Evolutionary conservation across 2,888 invertebrate species (phyloP), one percentile per base, ranked within the genome.

Genomic region (Hermaeophaga mercurialis): DNA sequence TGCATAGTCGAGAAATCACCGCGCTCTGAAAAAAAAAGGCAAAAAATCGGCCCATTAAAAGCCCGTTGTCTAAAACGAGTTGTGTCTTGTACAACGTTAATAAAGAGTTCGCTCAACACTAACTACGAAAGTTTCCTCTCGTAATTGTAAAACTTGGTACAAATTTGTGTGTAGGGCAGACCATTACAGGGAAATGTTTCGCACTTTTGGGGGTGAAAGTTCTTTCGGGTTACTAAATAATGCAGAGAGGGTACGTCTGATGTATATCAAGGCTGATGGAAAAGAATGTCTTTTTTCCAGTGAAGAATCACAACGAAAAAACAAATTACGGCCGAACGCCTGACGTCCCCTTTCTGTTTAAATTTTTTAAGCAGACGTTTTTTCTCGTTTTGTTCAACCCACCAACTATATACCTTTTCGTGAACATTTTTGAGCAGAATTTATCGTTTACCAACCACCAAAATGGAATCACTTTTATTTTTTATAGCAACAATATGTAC

Each of bases 101-200:
- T 70, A 68, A 64, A 69, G 61, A 68, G 66, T 68, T 70, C 68
- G 72, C 68, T 69, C 67, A 70, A 70, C 71, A 65, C 70, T 74
- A 75, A 75, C 71, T 72, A 73, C 72, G 66, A 73, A 75, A 75
- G 68, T 73, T 74, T 65, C 62, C 31, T 49, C 24, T 67, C 67
- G 73, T 75, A 75, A 75, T 75, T 75, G 75, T 75, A 73, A 75
- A 75, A 75, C 73, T 75, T 75, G 67, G 63, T 64, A 63, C 60
- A 71, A 74, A 74, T 74, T 74, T 74, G 74, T 73, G 73, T 74
- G 72, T 67, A 69, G 68, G 68, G 53, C 62, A 58, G 69, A 68
- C 72, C 71, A 72, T 74, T 73, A 74, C 69, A 61, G 68, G 70
- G 68, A 50, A 38, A 70, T 73, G 73, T 74, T 74, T 72, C 73